Evolutionary conservation across 1,140 invertebrate species (phyloP), one percentile per base, ranked within the genome.

Genomic region (Drosophila watanabei): DNA sequence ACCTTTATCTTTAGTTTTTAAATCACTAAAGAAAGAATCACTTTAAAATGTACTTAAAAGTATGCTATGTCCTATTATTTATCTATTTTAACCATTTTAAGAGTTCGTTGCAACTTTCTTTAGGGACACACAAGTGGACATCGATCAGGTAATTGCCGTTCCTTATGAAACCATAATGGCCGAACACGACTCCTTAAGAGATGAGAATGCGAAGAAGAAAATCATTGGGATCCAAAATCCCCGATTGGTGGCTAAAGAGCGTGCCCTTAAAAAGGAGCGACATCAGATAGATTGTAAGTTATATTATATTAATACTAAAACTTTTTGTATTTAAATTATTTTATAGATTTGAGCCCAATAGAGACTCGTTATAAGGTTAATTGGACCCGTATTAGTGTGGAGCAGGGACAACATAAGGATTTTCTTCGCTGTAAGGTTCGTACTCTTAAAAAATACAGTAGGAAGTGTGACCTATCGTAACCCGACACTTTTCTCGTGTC

Each of bases 71-170:
- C 6, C 11, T 14, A 2, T 56, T 8, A 14, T 30, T 28, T 58
- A n/a, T 41, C 3, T 2, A 41, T 37, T 37, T 37, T 37, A 37
- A 13, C 2, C 33, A 39, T 5, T 39, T 39, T 8, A 7, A 7
- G 7, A 45, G 5, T 18, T 46, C 5, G 5, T 20, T 46, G 5
- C 0, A 0, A 16, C 18, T 52, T 32, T 4, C 16, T 13, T 13
- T n/a, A 85, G 82, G 11, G 71, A 87, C 46, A 82, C 77, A 7
- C 51, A 87, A n/a, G 46, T 54, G 32, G 80, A 87, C 28, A 61
- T 88, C 2, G 49, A 54, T 4, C 39, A 77, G 20, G 28, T 88
- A 3, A 54, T 87, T 37, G 75, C 45, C 0, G 39, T 20, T 0
- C 61, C 80, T 0, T 43, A 71, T 37, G 68, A 30, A 37, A 70